Percentiles rank a stretch among this genome's conserved stretches.
These are phyloP conservation scores for Musca vetustissima DNA, from an alignment of 1,140 invertebrate species.

Conservation along the genomic window DNA sequence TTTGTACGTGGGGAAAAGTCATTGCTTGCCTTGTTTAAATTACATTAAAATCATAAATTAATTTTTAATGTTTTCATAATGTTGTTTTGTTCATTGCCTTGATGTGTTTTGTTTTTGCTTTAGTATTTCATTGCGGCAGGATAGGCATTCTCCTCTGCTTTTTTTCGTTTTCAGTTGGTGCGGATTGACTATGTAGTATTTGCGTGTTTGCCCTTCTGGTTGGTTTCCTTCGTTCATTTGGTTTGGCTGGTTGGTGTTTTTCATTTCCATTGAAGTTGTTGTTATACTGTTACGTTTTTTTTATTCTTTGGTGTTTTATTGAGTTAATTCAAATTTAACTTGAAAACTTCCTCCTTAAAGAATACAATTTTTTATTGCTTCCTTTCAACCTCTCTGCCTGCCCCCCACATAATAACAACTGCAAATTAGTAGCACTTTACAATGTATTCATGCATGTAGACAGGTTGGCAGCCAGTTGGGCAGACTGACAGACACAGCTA, in stretches of 20 bases:
- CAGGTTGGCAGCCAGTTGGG: too few species aligned
- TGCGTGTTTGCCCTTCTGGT: too few species aligned
- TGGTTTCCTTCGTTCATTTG: too few species aligned
- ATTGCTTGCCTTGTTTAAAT: conserved; percentile 2
- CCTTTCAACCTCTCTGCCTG: not conserved
- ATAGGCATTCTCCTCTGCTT: too few species aligned
- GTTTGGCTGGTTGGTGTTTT: too few species aligned
- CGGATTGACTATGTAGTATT: too few species aligned
- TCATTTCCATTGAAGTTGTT: not conserved
- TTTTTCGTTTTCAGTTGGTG: too few species aligned
- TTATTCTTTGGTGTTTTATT: conserved; percentile 1
- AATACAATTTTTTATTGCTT: not conserved
- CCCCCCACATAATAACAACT: not conserved
- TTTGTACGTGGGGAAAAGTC: not conserved
- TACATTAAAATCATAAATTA: conserved; percentile 22
- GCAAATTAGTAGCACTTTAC: too few species aligned
- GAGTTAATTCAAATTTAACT: conserved; percentile 21
- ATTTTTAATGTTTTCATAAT: conserved; percentile 22
- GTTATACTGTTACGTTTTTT: not conserved
- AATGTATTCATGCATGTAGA: too few species aligned
- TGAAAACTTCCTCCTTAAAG: conserved; percentile 15
- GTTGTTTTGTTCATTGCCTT: conserved; percentile 3
- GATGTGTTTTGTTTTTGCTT: too few species aligned
- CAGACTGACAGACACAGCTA: too few species aligned
- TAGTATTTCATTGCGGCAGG: not conserved